Evolutionary conservation across 2,888 invertebrate genomes (phyloP), one percentile per base, ranked within the genome.

Genomic region (Odontocerum albicorne): DNA sequence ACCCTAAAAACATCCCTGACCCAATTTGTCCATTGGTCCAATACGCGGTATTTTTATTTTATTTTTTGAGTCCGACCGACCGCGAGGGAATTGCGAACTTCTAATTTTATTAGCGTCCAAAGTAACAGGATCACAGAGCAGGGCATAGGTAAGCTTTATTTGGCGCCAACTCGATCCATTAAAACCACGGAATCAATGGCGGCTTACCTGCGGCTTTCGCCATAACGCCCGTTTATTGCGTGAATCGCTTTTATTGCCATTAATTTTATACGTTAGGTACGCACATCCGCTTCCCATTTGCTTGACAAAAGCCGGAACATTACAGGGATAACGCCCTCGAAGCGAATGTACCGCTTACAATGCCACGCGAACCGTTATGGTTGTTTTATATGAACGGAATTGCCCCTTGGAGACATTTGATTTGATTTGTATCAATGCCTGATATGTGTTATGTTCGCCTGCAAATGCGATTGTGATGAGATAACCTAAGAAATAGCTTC

Each of bases 241-340:
- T 13, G 45, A 45, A 45, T 45, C 27, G 16, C 13, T 4, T 45
- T 15, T 35, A 21, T 43, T 15, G 35, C 38, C 43, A 22, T 50
- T 50, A 43, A 50, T 43, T 31, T 42, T 17, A 36, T 40, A 43
- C 35, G 32, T 50, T 44, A 15, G 43, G 31, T 4, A 31, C 16
- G 27, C 27, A 27, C 10, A 7, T 27, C 27, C 27, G 27, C 10
- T 7, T 27, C 4, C 27, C 27, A 27, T 27, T 27, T 27, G 27
- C 27, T 27, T 27, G 27, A 27, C 27, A 27, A 27, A 27, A 27
- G 27, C 27, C 27, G 4, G 27, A 27, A 27, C 27, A 27, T 27
- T 27, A 27, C 27, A 27, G 27, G 27, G 27, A 27, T 27, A 27
- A 27, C 27, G 27, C 27, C 27, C 27, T 27, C 10, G 4, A 27